A percentile compares a stretch with the other conserved stretches of the same genome.
Evolutionary conservation across 1,140 invertebrate genomes (phyloP).

Genomic region (Drosophila suzukii): DNA sequence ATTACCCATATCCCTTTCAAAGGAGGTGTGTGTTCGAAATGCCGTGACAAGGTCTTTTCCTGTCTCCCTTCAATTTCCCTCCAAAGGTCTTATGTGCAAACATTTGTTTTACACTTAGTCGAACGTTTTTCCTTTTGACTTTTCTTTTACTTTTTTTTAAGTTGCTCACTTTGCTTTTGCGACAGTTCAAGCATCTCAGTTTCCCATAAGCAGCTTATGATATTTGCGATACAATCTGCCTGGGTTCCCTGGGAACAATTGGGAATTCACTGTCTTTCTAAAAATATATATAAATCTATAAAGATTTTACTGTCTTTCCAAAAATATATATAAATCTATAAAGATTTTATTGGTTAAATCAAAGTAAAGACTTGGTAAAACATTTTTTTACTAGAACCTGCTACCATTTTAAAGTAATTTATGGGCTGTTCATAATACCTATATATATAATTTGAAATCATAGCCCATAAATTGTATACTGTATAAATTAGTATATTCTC

Average conservation of each 20-base stretch:
- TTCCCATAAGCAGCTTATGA: slow-evolving; percentile 22
- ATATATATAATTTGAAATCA: too few relatives aligned
- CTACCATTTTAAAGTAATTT: too few relatives aligned
- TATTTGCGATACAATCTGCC: slow-evolving; percentile 2
- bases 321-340: too few relatives aligned
- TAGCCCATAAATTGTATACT: too few relatives aligned
- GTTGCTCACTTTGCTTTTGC: slow-evolving; percentile 1
- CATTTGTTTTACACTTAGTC: slow-evolving; percentile 45
- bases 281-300: too few relatives aligned
- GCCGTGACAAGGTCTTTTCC: slow-evolving; percentile 18
- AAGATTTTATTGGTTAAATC: background rate
- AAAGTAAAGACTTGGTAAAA: too few relatives aligned
- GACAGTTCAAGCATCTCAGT: slow-evolving; percentile 14
- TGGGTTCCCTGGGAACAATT: slow-evolving; percentile 18
- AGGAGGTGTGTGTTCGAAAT: slow-evolving; percentile 15
- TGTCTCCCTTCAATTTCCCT: background rate
- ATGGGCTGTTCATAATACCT: too few relatives aligned
- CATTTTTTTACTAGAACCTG: too few relatives aligned
- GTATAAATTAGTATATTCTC: too few relatives aligned
- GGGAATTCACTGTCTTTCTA: slow-evolving; percentile 1
- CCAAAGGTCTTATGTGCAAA: slow-evolving; percentile 16
- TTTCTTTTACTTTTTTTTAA: slow-evolving; percentile 7
- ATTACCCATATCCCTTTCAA: slow-evolving; percentile 24
- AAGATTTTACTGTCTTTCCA: slow-evolving; percentile 1
- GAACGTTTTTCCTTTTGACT: slow-evolving; percentile 18